These are phyloP conservation scores for Bombus sylvicola DNA, from an alignment of 1,140 invertebrate genomes.

Conservation along the genomic window DNA sequence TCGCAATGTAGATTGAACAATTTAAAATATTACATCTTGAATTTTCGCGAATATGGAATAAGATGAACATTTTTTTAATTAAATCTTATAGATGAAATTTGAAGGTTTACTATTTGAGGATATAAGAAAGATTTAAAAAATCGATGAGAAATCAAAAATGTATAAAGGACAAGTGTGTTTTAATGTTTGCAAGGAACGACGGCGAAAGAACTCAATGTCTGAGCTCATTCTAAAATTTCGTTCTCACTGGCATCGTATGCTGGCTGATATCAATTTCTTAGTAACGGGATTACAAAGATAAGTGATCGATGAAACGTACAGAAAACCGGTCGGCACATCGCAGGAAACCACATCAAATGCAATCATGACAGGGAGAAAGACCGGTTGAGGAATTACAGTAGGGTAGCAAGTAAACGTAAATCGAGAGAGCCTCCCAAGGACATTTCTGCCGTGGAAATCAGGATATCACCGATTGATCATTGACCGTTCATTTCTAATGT, in stretches of 20 bases:
- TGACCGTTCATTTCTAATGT: not conserved
- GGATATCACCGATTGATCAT: too few species aligned
- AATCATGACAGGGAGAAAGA: not conserved
- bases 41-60: too few species aligned
- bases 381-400: not conserved
- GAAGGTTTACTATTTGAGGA: not conserved
- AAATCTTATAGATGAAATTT: not conserved
- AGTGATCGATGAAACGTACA: not conserved
- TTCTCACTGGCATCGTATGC: not conserved
- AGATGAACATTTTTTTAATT: not conserved
- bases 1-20: too few species aligned
- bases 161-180: not conserved
- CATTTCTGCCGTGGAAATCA: not conserved
- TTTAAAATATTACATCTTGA: too few species aligned
- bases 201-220: too few species aligned
- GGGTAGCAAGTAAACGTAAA: not conserved
- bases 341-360: slow-evolving; percentile 6
- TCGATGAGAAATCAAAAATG: not conserved
- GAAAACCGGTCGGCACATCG: slow-evolving; percentile 15
- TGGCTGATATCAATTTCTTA: slow-evolving; percentile 1
- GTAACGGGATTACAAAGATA: not conserved
- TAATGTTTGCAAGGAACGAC: not conserved
- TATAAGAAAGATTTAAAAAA: not conserved
- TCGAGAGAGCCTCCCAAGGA: not conserved
- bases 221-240: not conserved